Base-by-base conservation (phyloP, 2,888 invertebrate genomes). In the Lamellibrachia columna region DNA sequence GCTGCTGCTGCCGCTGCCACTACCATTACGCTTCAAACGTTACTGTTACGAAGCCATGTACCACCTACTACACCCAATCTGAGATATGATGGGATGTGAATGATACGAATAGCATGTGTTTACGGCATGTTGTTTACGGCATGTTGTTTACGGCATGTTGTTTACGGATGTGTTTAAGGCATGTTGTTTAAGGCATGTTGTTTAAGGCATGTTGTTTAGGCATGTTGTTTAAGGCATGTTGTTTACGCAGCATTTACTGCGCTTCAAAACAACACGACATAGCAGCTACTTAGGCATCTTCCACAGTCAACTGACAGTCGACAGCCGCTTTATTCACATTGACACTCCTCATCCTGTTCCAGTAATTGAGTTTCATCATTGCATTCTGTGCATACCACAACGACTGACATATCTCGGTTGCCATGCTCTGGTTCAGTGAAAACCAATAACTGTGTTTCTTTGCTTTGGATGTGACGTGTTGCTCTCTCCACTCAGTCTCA, bases 381-480 rank as follows among this genome's bases (percentile, higher is more conserved):
- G 75, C 22, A 75, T 22, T 11, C n/a, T 75, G 75, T 1, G 75
- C 75, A 75, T 75, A 75, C 75, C 22, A 75, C 22, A 15, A 11
- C 22, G n/a, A 22, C 4, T 7, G 22, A n/a, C 75, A 15, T 75
- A 22, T 75, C 22, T 75, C 75, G 75, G 75, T 75, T 75, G 22
- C 75, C 75, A 75, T 75, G 75, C 75, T 75, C 15, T 75, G 75
- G 75, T 11, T 75, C n/a, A 75, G 75, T 75, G 75, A 75, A 90
- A 92, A 4, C 52, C 6, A 28, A 92, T 90, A 92, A 53, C n/a
- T 90, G 7, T 52, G n/a, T 52, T 15, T 53, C 15, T 53, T 90
- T 9, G n/a, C 58, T 93, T 93, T 93, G 58, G n/a, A 91, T 75
- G 55, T 52, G 40, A n/a, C 6, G 22, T 7, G 53, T 90, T 1